Conservation (phyloP, 2,888 invertebrate species). For the Perizoma flavofasciatum region DNA sequence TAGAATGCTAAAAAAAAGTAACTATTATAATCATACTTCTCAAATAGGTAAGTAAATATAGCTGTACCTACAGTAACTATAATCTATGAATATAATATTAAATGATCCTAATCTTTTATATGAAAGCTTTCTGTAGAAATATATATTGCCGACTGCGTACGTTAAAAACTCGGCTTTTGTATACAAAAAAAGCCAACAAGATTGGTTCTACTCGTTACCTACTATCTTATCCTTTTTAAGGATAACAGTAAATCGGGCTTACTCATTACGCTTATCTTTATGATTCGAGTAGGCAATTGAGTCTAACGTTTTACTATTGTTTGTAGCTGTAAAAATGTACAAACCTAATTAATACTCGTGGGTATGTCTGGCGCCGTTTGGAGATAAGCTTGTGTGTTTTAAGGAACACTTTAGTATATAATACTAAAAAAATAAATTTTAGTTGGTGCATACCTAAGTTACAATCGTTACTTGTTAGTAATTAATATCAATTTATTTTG, state of each 20-base stretch:
- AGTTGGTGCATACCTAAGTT: too few species aligned
- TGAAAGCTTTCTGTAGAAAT: too few species aligned
- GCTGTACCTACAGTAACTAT: too few species aligned
- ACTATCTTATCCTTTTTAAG: constrained; percentile 7
- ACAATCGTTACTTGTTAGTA: too few species aligned
- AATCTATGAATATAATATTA: too few species aligned
- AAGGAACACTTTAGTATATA: constrained; percentile 3
- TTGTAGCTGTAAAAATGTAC: constrained; percentile 19
- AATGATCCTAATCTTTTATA: too few species aligned
- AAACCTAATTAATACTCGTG: constrained; percentile 12
- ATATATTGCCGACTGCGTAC: too few species aligned
- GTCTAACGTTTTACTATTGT: constrained; percentile 19
- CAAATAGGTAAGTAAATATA: too few species aligned
- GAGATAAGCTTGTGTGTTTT: constrained; percentile 22
- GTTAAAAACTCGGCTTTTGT: not conserved
- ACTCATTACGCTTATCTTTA: constrained; percentile 28
- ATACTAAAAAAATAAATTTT: not conserved
- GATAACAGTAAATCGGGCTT: constrained; percentile 24
- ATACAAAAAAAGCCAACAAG: not conserved
- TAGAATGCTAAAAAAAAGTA: too few species aligned
- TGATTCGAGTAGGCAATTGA: constrained; percentile 20
- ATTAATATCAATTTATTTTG: too few species aligned
- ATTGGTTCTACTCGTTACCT: constrained; percentile 1
- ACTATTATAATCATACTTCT: too few species aligned
- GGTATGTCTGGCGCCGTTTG: constrained; percentile 19